Evolutionary conservation across 2,797 vertebrate genomes (phyloP).

Genomic region (Hypotaenidia okinawae): DNA sequence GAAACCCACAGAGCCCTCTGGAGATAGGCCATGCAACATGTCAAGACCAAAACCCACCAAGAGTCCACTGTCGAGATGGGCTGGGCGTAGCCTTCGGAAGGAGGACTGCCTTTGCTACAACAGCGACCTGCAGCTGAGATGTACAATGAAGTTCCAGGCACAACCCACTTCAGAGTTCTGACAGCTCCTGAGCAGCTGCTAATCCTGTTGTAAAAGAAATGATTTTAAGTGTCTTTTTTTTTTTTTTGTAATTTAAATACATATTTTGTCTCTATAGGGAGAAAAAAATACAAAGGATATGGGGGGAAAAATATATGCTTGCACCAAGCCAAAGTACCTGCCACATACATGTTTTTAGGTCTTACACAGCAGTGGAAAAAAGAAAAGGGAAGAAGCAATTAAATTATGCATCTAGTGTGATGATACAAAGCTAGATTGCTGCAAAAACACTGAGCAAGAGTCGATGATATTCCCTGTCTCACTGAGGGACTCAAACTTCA

Average conservation of each 20-base stretch:
- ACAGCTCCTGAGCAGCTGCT: background rate
- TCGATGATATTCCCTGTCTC: background rate
- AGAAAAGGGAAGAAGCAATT: background rate
- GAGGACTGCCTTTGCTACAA: background rate
- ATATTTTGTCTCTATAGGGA: background rate
- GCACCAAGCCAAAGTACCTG: background rate
- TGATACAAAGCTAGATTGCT: background rate
- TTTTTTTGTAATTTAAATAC: background rate
- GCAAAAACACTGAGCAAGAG: background rate
- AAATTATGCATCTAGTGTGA: background rate
- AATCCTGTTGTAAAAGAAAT: background rate
- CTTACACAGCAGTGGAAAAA: background rate
- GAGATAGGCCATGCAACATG: fast-evolving
- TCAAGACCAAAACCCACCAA: background rate
- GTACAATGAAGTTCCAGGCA: background rate
- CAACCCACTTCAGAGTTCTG: background rate
- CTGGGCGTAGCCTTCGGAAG: background rate
- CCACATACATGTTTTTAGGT: background rate
- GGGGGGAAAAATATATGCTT: background rate
- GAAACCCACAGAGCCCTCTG: background rate
- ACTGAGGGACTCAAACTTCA: background rate
- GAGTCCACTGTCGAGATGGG: fast-evolving
- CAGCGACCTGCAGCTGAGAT: background rate
- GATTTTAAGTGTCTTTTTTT: too few relatives aligned
- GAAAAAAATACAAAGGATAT: background rate